Evolutionary conservation across 2,113 vertebrate genomes (phyloP).

Genomic region (Pachycephala philippinensis): DNA sequence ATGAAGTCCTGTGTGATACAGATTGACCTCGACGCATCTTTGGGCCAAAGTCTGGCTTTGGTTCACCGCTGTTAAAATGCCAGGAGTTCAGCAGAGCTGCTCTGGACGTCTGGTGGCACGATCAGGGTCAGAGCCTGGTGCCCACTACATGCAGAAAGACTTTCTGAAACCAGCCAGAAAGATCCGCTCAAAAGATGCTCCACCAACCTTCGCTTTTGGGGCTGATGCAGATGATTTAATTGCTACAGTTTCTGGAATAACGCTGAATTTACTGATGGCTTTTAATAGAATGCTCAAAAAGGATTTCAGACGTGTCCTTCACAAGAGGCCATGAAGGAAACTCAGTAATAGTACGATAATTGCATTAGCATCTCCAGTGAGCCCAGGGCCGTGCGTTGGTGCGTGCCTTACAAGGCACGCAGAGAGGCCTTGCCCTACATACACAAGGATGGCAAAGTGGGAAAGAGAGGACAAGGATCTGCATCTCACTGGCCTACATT

Average conservation of each 20-base stretch:
- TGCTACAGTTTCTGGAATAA: background rate
- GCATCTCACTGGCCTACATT: background rate
- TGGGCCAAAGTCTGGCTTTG: background rate
- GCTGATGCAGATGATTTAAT: background rate
- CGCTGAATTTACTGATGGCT: background rate
- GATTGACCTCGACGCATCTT: background rate
- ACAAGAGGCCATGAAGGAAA: conserved; percentile 49
- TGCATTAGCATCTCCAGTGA: conserved; percentile 42
- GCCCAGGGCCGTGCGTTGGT: background rate
- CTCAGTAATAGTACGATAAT: conserved; percentile 8
- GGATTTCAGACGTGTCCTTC: conserved; percentile 39
- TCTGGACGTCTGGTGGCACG: background rate
- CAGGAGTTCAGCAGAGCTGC: background rate
- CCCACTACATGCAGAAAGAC: rapidly evolving
- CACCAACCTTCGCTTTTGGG: background rate
- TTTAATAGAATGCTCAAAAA: conserved; percentile 49
- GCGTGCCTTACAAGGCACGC: background rate
- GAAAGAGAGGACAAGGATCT: background rate
- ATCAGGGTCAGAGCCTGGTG: background rate
- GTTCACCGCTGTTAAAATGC: background rate
- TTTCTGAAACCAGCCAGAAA: background rate
- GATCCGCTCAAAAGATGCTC: background rate
- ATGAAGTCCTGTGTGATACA: background rate
- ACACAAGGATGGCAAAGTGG: background rate
- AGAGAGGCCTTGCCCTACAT: conserved; percentile 24